phyloP scores from a whole-genome alignment of 2,797 vertebrate genomes.

The Platalea minor region DNA sequence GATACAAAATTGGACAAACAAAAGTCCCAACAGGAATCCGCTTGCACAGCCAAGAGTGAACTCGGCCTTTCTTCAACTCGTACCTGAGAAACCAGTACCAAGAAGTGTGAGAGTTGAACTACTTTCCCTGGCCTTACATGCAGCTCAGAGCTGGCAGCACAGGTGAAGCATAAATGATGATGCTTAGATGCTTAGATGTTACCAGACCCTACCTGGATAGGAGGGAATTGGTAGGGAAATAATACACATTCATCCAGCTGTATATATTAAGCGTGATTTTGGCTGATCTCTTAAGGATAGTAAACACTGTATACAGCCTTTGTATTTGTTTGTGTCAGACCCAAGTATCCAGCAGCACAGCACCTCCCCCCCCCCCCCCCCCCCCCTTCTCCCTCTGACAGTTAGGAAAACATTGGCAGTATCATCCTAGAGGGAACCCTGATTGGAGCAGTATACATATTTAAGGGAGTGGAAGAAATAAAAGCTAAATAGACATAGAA shows the following conservation, averaged over 20 bases:
- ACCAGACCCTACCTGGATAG: neutral
- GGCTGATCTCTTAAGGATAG: neutral
- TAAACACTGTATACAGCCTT: neutral
- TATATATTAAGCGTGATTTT: neutral
- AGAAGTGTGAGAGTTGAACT: neutral
- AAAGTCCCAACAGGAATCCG: neutral
- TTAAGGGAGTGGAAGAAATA: neutral
- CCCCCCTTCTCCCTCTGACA: neutral
- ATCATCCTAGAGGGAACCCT: neutral
- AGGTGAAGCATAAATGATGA: neutral
- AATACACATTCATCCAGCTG: neutral
- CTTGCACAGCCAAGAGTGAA: neutral
- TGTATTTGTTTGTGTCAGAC: neutral
- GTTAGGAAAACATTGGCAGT: neutral
- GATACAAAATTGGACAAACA: neutral
- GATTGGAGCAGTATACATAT: neutral
- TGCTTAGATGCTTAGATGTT: neutral
- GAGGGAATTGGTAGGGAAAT: neutral
- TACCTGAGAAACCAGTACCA: neutral
- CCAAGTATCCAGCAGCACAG: neutral
- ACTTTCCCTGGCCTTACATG: neutral
- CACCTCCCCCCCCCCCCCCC: too few species aligned
- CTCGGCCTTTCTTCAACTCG: neutral
- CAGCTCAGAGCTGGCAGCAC: neutral
- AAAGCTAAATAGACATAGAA: neutral